Evolutionary conservation across 2,888 invertebrate species (phyloP), one percentile per base, ranked within the genome.

Genomic region (Palloptera scutellata): DNA sequence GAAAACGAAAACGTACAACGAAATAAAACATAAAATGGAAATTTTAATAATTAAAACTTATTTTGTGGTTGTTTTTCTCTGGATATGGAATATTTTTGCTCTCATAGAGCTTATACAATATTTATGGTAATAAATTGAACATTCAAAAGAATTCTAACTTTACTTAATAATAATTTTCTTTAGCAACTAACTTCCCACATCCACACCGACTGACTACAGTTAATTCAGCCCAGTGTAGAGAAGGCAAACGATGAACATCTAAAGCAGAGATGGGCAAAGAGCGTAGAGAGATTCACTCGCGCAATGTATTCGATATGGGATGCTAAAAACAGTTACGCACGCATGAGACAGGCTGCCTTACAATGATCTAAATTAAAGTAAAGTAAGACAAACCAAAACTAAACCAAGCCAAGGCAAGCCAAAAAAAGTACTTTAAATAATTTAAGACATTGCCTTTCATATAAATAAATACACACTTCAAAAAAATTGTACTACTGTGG

Each of bases 111-210:
- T 70, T 70, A 72, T 70, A 69, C 69, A 69, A 64, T 63, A 72
- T 70, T 69, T 66, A 70, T 72, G 45, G 54, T 70, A 66, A 70
- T 72, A 66, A 72, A 72, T 72, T 72, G 70, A 72, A 69, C 69
- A 72, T 72, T 70, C 69, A 69, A 70, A 67, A 68, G 68, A 70
- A 70, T 62, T 68, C 69, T 66, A 72, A 70, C 20, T 54, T 54
- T 17, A 19, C 19, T 54, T 54, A 54, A 54, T 54, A 54, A 54
- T 54, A 30, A 30, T 30, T 30, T 48, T n/a, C 48, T 48, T 15
- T 11, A 48, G 48, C 45, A 45, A 13, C 45, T n/a, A n/a, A 13
- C 15, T 48, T 48, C 9, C 48, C 8, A 48, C 13, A 48, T 30
- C 9, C n/a, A 48, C 48, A 6, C 5, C 5, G 48, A 48, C 12